Evolutionary conservation across 53 echinoderm and acorn worm species (phyloP).

Genomic region (Antedon mediterranea): DNA sequence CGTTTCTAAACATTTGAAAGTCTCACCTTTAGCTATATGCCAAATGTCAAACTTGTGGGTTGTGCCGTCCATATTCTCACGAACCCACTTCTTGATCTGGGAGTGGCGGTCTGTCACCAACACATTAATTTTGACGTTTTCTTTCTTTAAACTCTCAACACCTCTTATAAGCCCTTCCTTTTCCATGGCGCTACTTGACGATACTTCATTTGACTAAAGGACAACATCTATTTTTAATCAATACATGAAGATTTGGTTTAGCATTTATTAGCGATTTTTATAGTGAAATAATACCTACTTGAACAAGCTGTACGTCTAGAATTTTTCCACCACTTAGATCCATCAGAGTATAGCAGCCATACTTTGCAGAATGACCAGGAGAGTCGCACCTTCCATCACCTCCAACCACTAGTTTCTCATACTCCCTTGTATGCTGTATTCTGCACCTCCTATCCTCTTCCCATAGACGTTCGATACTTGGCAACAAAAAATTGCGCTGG

Average conservation of each 20-base stretch:
- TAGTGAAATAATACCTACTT: background rate
- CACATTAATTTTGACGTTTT: background rate
- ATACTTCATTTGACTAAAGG: conserved; percentile 41
- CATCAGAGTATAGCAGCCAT: conserved; percentile 27
- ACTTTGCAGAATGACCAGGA: conserved; percentile 43
- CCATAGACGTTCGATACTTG: conserved; percentile 11
- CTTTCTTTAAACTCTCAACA: background rate
- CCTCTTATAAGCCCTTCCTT: conserved; percentile 28
- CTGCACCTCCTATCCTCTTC: background rate
- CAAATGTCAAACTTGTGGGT: conserved; percentile 32
- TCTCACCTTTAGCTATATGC: conserved; percentile 51
- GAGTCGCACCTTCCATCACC: conserved; percentile 32
- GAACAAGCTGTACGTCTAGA: conserved; percentile 31
- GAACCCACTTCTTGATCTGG: background rate
- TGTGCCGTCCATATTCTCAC: background rate
- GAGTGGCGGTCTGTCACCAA: background rate
- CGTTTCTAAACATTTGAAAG: too few relatives aligned
- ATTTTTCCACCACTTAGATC: conserved; percentile 15
- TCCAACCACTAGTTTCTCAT: background rate
- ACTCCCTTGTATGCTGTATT: background rate
- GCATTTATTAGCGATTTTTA: too few relatives aligned
- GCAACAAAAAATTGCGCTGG: conserved; percentile 22
- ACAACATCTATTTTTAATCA: too few relatives aligned
- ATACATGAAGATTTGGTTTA: too few relatives aligned
- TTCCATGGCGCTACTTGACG: conserved; percentile 34